Base-by-base conservation (phyloP, 2,797 vertebrate genomes). In the Antrozous pallidus region DNA sequence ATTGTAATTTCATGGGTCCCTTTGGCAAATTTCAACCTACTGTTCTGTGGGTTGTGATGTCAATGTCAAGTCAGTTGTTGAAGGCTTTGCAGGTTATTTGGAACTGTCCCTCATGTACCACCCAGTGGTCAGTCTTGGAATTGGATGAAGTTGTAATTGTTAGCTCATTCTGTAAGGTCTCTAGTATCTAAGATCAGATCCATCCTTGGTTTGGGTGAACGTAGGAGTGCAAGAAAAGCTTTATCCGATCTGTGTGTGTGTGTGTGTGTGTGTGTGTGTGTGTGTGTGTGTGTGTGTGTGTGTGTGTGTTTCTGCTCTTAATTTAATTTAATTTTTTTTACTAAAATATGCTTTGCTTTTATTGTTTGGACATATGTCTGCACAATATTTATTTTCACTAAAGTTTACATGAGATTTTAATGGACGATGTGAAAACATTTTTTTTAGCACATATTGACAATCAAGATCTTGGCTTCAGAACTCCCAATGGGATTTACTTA, bases 371-470 rank as follows among this genome's bases (percentile, higher is more conserved):
- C 9, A 78, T 85, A 71, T 24, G 67, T 77, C 38, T 67, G 17
- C 47, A 36, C 22, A 54, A 38, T 79, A 49, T 84, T 93, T 81
- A 77, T 88, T 93, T 96, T 87, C 33, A 90, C 38, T 47, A 38
- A 79, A 11, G 14, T 75, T 58, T 91, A 38, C 22, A 5, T 49
- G 26, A 24, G 88, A 77, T 85, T 90, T 96, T 91, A 83, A 38
- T 84, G 93, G 26, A 63, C 20, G 11, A 38, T 86, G 7, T 71
- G 54, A 16, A 75, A 82, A 69, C 36, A 8, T 42, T 42, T 42
- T 42, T 61, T 91, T 36, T 56, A 73, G 36, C 40, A 49, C 4
- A 26, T 79, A 58, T 8, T 83, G 36, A 93, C 40, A 90, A 47
- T 56, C 5, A 47, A 79, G 40, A 88, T 77, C 36, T 65, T 31